Conservation (phyloP, 2,797 vertebrate species). For the Hippoglossus hippoglossus region DNA sequence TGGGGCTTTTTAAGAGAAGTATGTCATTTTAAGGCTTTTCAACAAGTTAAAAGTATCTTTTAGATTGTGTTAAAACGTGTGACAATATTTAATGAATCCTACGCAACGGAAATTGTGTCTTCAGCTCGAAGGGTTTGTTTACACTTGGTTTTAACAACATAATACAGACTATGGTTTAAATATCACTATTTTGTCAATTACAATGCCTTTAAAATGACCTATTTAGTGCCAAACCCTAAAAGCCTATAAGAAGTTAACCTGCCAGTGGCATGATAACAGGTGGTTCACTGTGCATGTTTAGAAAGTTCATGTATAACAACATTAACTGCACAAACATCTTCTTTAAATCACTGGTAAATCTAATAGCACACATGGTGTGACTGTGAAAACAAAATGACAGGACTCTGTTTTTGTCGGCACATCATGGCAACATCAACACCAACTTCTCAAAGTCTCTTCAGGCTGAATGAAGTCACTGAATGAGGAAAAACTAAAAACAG, state of each 20-base stretch:
- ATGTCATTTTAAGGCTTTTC: no score
- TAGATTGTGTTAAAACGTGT: no score
- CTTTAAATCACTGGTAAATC: not conserved
- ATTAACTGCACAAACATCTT: not conserved
- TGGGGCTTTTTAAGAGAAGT: no score
- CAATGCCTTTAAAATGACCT: not conserved
- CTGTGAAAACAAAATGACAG: slow-evolving; percentile 19
- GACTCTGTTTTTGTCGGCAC: slow-evolving; percentile 7
- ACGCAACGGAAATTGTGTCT: no score
- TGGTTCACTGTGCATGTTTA: no score
- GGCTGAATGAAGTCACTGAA: slow-evolving; percentile 10
- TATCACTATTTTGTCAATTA: not conserved
- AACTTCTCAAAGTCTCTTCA: slow-evolving; percentile 6
- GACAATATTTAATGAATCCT: no score
- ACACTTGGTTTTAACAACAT: no score
- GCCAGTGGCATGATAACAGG: not conserved
- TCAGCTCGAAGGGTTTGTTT: no score
- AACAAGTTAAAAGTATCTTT: no score
- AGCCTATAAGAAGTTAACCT: not conserved
- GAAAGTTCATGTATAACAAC: no score
- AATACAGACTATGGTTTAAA: not conserved
- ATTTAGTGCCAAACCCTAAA: not conserved
- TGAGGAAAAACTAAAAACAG: not conserved
- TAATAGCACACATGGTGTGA: not conserved
- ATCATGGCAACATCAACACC: slow-evolving; percentile 30